phyloP scores from a whole-genome alignment of 2,113 vertebrate species.

The Centropus unirufus region DNA sequence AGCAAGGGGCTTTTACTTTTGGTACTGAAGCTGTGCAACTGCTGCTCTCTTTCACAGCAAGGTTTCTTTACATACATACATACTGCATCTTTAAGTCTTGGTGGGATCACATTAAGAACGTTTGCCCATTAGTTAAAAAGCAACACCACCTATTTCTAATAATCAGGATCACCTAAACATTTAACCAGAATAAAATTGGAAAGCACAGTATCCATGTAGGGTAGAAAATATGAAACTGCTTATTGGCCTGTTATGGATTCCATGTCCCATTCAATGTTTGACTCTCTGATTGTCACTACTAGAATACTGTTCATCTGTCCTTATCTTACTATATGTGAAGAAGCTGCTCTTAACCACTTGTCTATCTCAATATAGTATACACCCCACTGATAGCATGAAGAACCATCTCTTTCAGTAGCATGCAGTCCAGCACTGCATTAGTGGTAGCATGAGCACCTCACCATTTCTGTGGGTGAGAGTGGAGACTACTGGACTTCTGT shows the following conservation, averaged over 20 bases:
- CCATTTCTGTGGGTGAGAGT: not conserved
- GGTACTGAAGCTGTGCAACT: not conserved
- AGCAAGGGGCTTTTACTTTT: not conserved
- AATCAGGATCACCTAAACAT: not conserved
- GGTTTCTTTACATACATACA: not conserved
- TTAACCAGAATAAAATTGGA: not conserved
- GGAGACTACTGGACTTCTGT: not conserved
- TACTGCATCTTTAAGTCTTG: not conserved
- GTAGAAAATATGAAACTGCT: not conserved
- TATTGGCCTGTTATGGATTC: not conserved
- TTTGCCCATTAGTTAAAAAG: not conserved
- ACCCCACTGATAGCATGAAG: not conserved
- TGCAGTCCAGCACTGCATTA: accelerated
- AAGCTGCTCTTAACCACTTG: not conserved
- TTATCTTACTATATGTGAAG: not conserved
- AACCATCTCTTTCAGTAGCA: not conserved
- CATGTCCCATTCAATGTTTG: not conserved
- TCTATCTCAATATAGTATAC: not conserved
- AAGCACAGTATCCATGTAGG: not conserved
- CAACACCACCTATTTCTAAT: not conserved
- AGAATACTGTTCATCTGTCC: not conserved
- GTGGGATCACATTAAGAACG: not conserved
- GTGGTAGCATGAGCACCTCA: not conserved
- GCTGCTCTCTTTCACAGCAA: not conserved
- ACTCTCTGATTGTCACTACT: not conserved